Base-by-base conservation (phyloP, 2,797 vertebrate genomes). In the Arremon aurantiirostris region DNA sequence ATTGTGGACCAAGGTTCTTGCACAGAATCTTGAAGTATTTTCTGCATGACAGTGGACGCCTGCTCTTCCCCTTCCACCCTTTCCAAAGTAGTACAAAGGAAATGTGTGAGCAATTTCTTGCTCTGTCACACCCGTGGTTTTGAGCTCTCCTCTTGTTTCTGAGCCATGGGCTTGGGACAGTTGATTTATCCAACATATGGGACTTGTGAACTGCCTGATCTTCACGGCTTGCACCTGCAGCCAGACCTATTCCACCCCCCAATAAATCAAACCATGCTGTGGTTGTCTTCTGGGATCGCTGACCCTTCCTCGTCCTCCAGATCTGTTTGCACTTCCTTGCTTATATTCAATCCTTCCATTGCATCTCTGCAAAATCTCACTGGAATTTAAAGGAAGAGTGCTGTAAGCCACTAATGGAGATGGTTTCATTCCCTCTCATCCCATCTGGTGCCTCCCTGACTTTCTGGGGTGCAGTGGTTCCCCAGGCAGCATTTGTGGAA, bases 251-350 rank as follows among this genome's bases (percentile, higher is more conserved):
- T 83, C 82, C 55, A 49, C 24, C 26, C 44, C 65, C 4, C 0
- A 7, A 4, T 81, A 89, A 69, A 89, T 93, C 82, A 78, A 65
- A 42, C 21, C 24, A 53, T 81, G 53, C 61, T 61, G 57, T 8
- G 8, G 18, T 13, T 68, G 39, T 75, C 82, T 71, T 42, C 30
- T 27, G 37, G 68, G 68, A n/a, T 59, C 1, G 1, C n/a, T 1
- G 16, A 59, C 78, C 56, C 73, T 86, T 44, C 42, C 55, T 22
- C 73, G 47, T 86, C 16, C 56, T 86, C 82, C 0, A 2, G 71
- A 82, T 88, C 89, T 23, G 16, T 71, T 89, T 93, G 65, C 42
- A 44, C 46, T 90, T 87, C 86, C 86, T 87, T 82, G 49, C 86
- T 93, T 92, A 34, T 59, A 72, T 83, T 81, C 91, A 82, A 92